A percentile compares a stretch with the other conserved stretches of the same genome.
These are phyloP conservation scores for Hephaestus fuliginosus DNA, from an alignment of 2,797 vertebrate species.

Conservation along the genomic window DNA sequence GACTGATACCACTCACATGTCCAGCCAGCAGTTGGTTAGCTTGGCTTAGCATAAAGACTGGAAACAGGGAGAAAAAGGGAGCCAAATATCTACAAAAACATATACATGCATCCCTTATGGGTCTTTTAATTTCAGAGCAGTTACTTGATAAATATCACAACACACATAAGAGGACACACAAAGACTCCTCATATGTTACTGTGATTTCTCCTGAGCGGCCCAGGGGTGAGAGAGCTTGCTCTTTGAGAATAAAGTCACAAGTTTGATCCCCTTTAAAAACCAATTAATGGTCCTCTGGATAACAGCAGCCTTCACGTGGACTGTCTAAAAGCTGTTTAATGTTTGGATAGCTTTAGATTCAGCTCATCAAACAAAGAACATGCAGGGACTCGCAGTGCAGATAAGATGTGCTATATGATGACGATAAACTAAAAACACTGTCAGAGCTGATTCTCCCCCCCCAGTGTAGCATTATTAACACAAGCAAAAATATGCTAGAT, in stretches of 20 bases:
- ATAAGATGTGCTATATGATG: slow-evolving; percentile 4
- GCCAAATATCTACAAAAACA: not conserved
- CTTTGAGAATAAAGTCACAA: not conserved
- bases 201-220: not conserved
- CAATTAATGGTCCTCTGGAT: not conserved
- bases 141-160: not conserved
- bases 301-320: not conserved
- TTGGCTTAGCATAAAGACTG: not conserved
- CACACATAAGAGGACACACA: not conserved
- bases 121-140: too few species aligned
- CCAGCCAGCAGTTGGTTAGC: too few species aligned
- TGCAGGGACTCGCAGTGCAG: slow-evolving; percentile 2
- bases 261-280: not conserved
- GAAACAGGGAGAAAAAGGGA: not conserved
- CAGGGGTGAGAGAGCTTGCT: not conserved
- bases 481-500: not conserved
- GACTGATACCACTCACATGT: too few species aligned
- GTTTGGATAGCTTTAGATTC: not conserved
- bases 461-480: not conserved
- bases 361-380: not conserved
- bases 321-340: not conserved
- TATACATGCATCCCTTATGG: too few species aligned
- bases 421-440: slow-evolving; percentile 33
- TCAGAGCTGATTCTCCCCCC: not conserved
- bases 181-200: not conserved